Evolutionary conservation across 2,113 vertebrate genomes (phyloP).

Genomic region (Illadopsis cleaveri): DNA sequence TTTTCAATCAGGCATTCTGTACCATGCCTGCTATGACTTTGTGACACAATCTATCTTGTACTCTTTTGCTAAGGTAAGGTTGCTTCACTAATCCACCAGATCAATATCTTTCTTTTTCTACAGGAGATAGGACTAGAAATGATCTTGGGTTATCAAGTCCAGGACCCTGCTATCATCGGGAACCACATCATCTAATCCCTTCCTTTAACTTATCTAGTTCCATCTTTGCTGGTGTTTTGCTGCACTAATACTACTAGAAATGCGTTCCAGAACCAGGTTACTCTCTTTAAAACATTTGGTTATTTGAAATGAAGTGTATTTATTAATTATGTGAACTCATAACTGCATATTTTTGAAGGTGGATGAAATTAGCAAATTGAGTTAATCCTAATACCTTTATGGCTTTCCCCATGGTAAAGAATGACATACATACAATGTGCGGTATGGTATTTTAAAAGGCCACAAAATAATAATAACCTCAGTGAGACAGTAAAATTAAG

Average conservation of each 20-base stretch:
- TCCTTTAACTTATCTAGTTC: background rate
- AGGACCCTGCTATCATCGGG: background rate
- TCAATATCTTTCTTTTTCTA: background rate
- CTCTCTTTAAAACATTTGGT: background rate
- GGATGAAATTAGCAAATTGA: background rate
- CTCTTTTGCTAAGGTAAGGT: background rate
- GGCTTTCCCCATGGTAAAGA: background rate
- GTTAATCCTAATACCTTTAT: background rate
- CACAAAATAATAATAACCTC: background rate
- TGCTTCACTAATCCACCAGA: conserved; percentile 19
- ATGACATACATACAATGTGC: background rate
- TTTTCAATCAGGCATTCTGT: background rate
- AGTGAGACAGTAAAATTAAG: conserved; percentile 28
- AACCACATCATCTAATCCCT: background rate
- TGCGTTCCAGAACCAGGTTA: background rate
- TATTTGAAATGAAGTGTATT: background rate
- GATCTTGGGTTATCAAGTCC: background rate
- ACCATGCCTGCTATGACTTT: background rate
- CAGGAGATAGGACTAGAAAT: background rate
- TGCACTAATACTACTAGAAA: background rate
- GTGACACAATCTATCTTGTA: background rate
- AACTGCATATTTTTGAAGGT: background rate
- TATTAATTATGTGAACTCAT: background rate
- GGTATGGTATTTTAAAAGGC: background rate
- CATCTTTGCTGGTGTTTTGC: background rate